These are phyloP conservation scores for Ibidorhyncha struthersii DNA, from an alignment of 2,113 vertebrate species.

Conservation along the genomic window DNA sequence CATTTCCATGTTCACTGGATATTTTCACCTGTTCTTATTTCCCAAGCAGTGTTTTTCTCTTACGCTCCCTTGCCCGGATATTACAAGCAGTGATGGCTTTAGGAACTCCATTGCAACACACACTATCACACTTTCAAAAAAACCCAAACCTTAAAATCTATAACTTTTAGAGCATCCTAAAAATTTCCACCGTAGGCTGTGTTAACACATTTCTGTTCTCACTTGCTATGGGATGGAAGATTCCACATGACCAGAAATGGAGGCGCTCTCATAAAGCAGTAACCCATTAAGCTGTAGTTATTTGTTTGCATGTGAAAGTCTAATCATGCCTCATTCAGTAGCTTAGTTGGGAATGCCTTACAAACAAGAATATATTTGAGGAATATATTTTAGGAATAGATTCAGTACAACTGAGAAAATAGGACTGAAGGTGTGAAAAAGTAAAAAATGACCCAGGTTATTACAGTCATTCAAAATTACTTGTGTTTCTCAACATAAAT, in stretches of 20 bases:
- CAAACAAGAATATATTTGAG: neutral
- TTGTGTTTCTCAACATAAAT: neutral
- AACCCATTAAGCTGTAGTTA: neutral
- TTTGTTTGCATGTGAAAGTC: neutral
- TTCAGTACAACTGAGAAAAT: neutral
- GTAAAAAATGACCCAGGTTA: neutral
- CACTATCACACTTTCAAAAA: neutral
- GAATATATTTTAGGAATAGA: neutral
- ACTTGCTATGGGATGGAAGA: neutral
- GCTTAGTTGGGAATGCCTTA: neutral
- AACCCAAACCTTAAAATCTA: neutral
- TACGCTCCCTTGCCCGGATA: neutral
- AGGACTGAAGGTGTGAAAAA: neutral
- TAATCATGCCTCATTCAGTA: neutral
- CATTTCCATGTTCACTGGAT: neutral
- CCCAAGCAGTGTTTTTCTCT: neutral
- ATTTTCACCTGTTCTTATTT: neutral
- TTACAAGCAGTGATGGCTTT: fast-evolving
- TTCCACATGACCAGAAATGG: neutral
- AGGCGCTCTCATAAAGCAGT: fast-evolving
- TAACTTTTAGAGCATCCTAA: neutral
- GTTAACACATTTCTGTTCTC: neutral
- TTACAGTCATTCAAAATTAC: neutral
- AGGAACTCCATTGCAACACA: neutral
- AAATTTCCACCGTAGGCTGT: fast-evolving